Percentiles rank a stretch among this genome's conserved stretches.
phyloP scores from a whole-genome alignment of 2,797 vertebrate species.

The Otus scops region DNA sequence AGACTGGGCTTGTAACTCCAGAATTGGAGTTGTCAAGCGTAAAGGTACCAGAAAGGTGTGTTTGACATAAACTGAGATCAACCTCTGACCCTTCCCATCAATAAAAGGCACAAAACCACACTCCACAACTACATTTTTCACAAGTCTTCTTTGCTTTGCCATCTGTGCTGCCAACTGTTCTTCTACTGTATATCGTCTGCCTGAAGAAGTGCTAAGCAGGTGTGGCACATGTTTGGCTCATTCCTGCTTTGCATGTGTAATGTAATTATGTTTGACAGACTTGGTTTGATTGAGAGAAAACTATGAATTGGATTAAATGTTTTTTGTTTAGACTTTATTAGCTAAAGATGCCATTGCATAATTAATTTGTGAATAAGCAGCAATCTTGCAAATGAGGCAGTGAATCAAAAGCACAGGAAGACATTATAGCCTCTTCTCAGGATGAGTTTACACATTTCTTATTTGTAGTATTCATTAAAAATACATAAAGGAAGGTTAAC shows the following conservation, averaged over 20 bases:
- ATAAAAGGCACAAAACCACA: conserved; percentile 22
- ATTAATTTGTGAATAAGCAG: conserved; percentile 75
- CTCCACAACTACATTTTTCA: conserved; percentile 49
- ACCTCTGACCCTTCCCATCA: conserved; percentile 8
- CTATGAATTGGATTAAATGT: conserved; percentile 75
- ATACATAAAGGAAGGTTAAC: conserved; percentile 49
- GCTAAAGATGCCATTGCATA: conserved; percentile 73
- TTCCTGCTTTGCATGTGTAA: conserved; percentile 74
- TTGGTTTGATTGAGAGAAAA: conserved; percentile 66
- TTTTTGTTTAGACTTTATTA: conserved; percentile 81
- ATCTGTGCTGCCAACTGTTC: conserved; percentile 78
- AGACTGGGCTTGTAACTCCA: neutral
- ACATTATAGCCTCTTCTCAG: conserved; percentile 36
- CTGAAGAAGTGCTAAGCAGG: conserved; percentile 73
- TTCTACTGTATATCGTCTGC: conserved; percentile 48
- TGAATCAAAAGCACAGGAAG: conserved; percentile 55
- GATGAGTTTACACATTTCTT: conserved; percentile 47
- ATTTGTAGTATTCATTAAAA: conserved; percentile 57
- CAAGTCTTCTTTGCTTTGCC: conserved; percentile 60
- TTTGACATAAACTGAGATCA: neutral
- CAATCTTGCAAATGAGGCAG: conserved; percentile 69
- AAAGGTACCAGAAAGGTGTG: conserved; percentile 7
- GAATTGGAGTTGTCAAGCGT: conserved; percentile 1
- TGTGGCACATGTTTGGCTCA: conserved; percentile 72
- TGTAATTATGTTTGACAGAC: conserved; percentile 78